These are phyloP conservation scores for Teleogryllus occipitalis DNA, from an alignment of 1,140 invertebrate species.

Conservation along the genomic window DNA sequence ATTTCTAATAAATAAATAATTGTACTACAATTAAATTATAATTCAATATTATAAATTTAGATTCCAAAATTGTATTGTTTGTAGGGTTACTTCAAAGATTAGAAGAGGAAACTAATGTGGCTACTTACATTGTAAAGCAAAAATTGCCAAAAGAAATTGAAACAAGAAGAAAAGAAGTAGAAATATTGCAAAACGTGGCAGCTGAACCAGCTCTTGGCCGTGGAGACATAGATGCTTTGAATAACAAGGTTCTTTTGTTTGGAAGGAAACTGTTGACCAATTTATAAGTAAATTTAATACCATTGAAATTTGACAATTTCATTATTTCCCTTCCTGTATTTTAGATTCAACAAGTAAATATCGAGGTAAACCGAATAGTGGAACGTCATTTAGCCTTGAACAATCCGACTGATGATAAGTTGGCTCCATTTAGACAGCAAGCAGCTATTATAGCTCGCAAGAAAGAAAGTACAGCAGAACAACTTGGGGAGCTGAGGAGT, in stretches of 20 bases:
- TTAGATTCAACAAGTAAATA: slow-evolving; percentile 50
- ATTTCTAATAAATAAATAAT: too few species aligned
- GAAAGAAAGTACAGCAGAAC: slow-evolving; percentile 62
- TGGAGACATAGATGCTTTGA: slow-evolving; percentile 54
- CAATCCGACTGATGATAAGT: slow-evolving; percentile 57
- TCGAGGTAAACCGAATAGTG: slow-evolving; percentile 50
- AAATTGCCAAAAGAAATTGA: slow-evolving; percentile 66
- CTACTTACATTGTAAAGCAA: slow-evolving; percentile 66
- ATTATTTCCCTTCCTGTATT: slow-evolving; percentile 17
- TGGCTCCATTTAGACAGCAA: slow-evolving; percentile 75
- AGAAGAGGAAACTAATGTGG: slow-evolving; percentile 68
- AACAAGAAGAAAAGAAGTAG: slow-evolving; percentile 51
- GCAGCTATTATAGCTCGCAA: slow-evolving; percentile 68
- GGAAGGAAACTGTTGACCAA: background rate
- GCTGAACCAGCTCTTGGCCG: slow-evolving; percentile 57
- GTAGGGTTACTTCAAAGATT: slow-evolving; percentile 51
- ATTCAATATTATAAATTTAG: slow-evolving; percentile 13
- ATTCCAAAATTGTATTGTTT: slow-evolving; percentile 16
- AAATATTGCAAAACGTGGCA: slow-evolving; percentile 58
- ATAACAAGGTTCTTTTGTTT: slow-evolving; percentile 43
- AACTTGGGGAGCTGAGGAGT: slow-evolving; percentile 53
- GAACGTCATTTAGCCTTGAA: slow-evolving; percentile 41
- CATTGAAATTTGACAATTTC: background rate
- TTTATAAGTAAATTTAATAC: background rate
- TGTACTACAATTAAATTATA: background rate